A percentile compares a stretch with the other conserved stretches of the same genome.
Conservation (phyloP, 2,113 vertebrate species). For the Syngnathus typhle region DNA sequence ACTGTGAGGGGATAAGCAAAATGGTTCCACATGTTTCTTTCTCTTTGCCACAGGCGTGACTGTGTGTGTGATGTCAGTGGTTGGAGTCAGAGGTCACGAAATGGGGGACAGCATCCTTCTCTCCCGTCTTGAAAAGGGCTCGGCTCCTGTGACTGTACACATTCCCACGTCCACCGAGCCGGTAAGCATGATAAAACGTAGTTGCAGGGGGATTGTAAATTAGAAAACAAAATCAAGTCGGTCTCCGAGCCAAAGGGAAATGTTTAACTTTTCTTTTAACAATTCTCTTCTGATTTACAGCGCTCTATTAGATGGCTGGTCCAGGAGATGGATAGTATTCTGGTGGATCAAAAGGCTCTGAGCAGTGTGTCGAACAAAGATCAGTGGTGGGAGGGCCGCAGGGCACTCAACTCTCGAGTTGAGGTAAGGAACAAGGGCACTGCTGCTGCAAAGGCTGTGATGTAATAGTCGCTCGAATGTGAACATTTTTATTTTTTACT, state of each 20-base stretch:
- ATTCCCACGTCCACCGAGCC: constrained; percentile 69
- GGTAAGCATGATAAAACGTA: constrained; percentile 59
- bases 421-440: constrained; percentile 62
- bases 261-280: background rate
- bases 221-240: background rate
- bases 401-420: constrained; percentile 76
- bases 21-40: background rate
- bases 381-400: constrained; percentile 83
- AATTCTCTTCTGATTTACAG: constrained; percentile 51
- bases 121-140: constrained; percentile 74
- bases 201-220: background rate
- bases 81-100: constrained; percentile 62
- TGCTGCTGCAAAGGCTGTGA: too few relatives aligned
- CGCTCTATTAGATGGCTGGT: constrained; percentile 63
- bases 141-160: constrained; percentile 71
- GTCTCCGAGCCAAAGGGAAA: background rate
- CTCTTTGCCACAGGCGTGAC: constrained; percentile 69
- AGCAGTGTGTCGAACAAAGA: constrained; percentile 75
- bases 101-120: constrained; percentile 74
- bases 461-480: background rate
- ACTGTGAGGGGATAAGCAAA: background rate
- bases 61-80: constrained; percentile 77
- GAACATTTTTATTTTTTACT: background rate
- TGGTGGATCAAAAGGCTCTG: constrained; percentile 80
- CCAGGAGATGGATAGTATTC: constrained; percentile 77